Percentiles rank a stretch among this genome's conserved stretches.
These are phyloP conservation scores for Mycetomoellerius zeteki DNA, from an alignment of 1,140 invertebrate species.

Conservation along the genomic window DNA sequence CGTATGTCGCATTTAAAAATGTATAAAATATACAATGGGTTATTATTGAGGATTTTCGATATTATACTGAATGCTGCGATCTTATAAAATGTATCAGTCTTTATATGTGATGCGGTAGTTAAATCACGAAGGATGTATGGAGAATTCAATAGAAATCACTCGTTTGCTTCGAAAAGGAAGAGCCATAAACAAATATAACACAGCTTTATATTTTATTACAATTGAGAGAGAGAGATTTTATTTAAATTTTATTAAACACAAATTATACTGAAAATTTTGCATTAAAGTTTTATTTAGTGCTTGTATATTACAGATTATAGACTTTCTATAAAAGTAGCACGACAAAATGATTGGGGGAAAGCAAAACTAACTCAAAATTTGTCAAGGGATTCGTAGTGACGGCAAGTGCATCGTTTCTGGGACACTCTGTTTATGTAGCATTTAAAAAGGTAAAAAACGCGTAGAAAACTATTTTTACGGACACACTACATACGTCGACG, in stretches of 20 bases:
- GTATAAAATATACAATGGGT: background rate
- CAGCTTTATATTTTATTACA: background rate
- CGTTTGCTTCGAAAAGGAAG: background rate
- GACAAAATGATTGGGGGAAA: background rate
- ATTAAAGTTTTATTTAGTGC: background rate
- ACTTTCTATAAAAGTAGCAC: background rate
- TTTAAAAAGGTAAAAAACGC: conserved; percentile 55
- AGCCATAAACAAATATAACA: background rate
- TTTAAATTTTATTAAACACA: background rate
- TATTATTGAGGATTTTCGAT: background rate
- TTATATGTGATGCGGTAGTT: background rate
- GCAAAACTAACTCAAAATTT: background rate
- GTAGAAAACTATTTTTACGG: conserved; percentile 57
- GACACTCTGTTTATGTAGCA: conserved; percentile 9
- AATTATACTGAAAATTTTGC: background rate
- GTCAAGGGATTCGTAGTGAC: background rate
- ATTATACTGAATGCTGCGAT: background rate
- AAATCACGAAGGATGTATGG: background rate
- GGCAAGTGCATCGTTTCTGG: background rate
- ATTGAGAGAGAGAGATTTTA: too few species aligned
- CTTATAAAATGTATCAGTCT: background rate
- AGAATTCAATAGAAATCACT: background rate
- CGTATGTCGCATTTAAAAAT: conserved; percentile 25
- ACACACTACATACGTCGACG: conserved; percentile 28
- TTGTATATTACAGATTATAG: background rate